Evolutionary conservation across 2,113 vertebrate species (phyloP).

Genomic region (Gallinago paraguaiae): DNA sequence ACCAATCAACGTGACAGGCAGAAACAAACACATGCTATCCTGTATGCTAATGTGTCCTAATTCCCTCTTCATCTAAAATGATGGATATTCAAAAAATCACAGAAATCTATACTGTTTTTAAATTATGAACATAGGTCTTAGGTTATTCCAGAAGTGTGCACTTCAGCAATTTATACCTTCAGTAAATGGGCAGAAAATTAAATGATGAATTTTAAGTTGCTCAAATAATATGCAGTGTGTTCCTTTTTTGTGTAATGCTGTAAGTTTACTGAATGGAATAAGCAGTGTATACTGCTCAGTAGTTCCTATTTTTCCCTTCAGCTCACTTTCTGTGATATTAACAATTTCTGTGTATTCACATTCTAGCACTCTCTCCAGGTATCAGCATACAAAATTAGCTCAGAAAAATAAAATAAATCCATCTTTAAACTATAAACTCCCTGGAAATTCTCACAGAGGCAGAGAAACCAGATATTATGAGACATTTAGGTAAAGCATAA

Average conservation of each 20-base stretch:
- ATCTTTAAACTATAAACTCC: not conserved
- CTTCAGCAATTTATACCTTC: not conserved
- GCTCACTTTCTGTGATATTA: not conserved
- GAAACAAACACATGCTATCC: slow-evolving; percentile 14
- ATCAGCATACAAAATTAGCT: not conserved
- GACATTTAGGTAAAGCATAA: not conserved
- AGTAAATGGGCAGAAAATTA: not conserved
- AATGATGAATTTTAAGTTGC: not conserved
- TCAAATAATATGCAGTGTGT: not conserved
- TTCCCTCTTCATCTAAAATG: not conserved
- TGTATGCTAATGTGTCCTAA: slow-evolving; percentile 27
- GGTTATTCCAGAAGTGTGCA: not conserved
- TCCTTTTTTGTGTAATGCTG: not conserved
- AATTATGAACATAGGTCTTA: not conserved
- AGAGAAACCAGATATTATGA: not conserved
- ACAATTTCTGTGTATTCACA: not conserved
- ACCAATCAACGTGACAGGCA: slow-evolving; percentile 33
- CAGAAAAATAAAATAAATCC: not conserved
- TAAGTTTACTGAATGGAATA: not conserved
- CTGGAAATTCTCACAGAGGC: not conserved
- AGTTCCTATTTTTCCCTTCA: not conserved
- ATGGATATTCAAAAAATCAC: not conserved
- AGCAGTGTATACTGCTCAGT: not conserved
- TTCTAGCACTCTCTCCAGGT: not conserved
- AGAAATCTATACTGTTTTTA: not conserved